Evolutionary conservation across 23 tunicate genomes (phyloP).

Genomic region (Corella eumyota): DNA sequence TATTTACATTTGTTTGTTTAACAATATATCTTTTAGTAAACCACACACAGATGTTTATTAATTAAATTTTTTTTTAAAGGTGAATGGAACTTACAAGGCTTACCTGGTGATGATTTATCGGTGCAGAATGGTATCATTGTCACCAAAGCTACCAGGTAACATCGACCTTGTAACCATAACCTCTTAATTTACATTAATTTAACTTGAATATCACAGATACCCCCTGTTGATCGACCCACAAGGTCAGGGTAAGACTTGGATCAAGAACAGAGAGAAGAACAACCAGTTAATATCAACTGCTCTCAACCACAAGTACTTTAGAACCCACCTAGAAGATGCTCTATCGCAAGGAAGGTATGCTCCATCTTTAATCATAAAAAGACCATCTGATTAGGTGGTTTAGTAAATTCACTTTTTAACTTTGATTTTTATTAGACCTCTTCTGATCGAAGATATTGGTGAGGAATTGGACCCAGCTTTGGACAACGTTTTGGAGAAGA

Average conservation of each 20-base stretch:
- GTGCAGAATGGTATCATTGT: conserved; percentile 97
- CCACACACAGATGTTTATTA: too few species aligned
- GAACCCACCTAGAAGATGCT: conserved; percentile 93
- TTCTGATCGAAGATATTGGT: conserved; percentile 79
- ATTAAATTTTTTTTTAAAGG: too few species aligned
- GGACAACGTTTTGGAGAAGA: conserved; percentile 95
- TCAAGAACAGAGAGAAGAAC: conserved; percentile 79
- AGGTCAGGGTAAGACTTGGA: conserved; percentile 97
- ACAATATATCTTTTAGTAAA: too few species aligned
- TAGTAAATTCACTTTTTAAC: too few species aligned
- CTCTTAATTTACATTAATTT: too few species aligned
- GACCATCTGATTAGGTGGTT: too few species aligned
- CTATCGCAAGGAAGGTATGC: conserved; percentile 85
- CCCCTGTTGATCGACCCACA: conserved; percentile 95
- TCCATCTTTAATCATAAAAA: too few species aligned
- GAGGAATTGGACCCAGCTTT: conserved; percentile 95
- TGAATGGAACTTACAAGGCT: conserved; percentile 96
- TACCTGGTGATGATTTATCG: conserved; percentile 90
- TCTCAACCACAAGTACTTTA: conserved; percentile 91
- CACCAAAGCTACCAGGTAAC: conserved; percentile 89
- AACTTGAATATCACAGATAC: too few species aligned
- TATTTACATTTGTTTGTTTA: too few species aligned
- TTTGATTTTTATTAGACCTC: too few species aligned
- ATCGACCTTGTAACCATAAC: too few species aligned
- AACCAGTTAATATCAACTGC: conserved; percentile 74